Conservation (phyloP, 2,797 vertebrate genomes). For the Gorsachius magnificus region DNA sequence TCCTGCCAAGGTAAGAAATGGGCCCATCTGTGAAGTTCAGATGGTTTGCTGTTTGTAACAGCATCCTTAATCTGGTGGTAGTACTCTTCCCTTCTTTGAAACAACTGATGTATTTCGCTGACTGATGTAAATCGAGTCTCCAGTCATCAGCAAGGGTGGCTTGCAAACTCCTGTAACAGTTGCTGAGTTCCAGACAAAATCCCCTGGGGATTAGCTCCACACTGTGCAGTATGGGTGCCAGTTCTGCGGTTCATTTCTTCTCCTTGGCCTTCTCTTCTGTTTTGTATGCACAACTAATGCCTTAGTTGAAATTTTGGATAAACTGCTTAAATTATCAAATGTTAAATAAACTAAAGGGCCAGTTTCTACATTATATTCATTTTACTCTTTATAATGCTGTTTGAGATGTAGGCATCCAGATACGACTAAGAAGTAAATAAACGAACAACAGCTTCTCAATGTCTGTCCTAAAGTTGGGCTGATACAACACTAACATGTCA, state of each 20-base stretch:
- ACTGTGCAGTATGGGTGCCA: fast-evolving
- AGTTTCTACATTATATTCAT: background rate
- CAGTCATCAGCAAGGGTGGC: background rate
- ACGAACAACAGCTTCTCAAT: background rate
- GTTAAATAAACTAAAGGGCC: background rate
- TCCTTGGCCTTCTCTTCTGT: background rate
- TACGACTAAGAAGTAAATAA: background rate
- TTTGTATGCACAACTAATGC: background rate
- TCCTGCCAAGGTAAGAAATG: background rate
- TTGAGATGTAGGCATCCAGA: background rate
- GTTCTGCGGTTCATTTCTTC: background rate
- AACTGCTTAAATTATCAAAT: background rate
- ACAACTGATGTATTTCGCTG: background rate
- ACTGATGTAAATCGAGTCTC: background rate
- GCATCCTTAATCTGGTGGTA: background rate
- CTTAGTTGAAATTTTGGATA: background rate
- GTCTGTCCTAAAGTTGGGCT: background rate
- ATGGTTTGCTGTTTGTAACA: background rate
- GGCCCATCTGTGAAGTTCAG: background rate
- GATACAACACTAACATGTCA: background rate
- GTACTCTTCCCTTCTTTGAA: background rate
- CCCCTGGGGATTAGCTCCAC: background rate
- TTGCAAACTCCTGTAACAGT: background rate
- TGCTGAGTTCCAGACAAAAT: background rate
- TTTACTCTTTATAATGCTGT: background rate